phyloP scores from a whole-genome alignment of 2,797 vertebrate species.

The Helostoma temminkii region DNA sequence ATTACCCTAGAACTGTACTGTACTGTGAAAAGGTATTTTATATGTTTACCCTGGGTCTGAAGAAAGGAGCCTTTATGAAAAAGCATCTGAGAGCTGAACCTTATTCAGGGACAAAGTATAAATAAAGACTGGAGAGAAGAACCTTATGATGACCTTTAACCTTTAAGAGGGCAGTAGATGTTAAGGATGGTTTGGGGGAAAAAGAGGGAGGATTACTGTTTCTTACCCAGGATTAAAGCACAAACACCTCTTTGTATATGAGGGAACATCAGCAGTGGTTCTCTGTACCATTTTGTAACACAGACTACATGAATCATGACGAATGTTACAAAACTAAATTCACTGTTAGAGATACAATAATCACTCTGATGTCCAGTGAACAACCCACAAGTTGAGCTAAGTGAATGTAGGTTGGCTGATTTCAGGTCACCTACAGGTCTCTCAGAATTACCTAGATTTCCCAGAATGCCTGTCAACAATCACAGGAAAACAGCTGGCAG shows the following conservation, averaged over 20 bases:
- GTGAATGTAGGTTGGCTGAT: no score
- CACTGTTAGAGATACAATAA: no score
- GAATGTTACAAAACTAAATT: conserved; percentile 1
- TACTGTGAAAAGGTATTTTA: conserved; percentile 5
- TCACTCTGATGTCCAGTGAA: no score
- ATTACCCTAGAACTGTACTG: conserved; percentile 40
- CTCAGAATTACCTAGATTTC: no score
- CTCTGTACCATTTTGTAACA: conserved; percentile 8
- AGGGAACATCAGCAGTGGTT: not conserved
- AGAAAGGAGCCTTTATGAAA: conserved; percentile 27
- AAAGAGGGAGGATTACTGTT: conserved; percentile 1
- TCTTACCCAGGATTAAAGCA: conserved; percentile 17
- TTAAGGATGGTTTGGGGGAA: not conserved
- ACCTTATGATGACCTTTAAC: no score
- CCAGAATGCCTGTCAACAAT: no score
- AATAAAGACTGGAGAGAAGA: no score
- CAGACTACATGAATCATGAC: not conserved
- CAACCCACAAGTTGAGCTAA: no score
- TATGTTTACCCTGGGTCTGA: conserved; percentile 5
- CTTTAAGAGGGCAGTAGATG: conserved; percentile 32
- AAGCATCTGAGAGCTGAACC: conserved; percentile 43
- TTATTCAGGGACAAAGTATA: no score
- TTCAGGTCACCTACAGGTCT: no score
- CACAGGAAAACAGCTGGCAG: no score
- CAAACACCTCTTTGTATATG: not conserved